Conservation (phyloP, 2,888 invertebrate species). For the Conomelus anceps region DNA sequence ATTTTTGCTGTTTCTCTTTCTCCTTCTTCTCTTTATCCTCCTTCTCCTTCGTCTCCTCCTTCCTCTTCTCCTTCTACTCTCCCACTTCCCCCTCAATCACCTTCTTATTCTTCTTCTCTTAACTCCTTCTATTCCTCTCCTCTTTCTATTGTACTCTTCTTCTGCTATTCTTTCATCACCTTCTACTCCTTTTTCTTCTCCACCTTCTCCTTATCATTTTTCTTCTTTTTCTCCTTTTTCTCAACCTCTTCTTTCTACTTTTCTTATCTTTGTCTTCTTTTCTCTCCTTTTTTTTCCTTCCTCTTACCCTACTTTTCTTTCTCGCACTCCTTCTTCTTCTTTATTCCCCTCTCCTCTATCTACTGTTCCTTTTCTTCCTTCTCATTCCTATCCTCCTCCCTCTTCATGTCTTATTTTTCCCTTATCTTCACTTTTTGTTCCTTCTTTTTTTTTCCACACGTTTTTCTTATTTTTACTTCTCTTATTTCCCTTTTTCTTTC, state of each 20-base stretch:
- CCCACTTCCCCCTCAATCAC: too few species aligned
- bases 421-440: neutral
- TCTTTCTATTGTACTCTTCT: too few species aligned
- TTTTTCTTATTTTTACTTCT: neutral
- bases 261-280: neutral
- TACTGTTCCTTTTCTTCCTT: neutral
- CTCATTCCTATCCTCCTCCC: neutral
- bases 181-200: too few species aligned
- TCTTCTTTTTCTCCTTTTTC: neutral
- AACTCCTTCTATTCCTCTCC: too few species aligned
- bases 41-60: too few species aligned
- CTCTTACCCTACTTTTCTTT: too few species aligned
- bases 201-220: neutral
- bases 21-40: too few species aligned
- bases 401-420: neutral
- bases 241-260: neutral
- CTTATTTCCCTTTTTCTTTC: too few species aligned
- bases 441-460: neutral
- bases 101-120: too few species aligned
- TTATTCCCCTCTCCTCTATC: neutral
- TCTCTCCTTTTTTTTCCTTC: neutral
- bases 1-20: too few species aligned
- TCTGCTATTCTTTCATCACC: too few species aligned
- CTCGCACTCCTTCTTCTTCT: neutral
- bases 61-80: too few species aligned